These are phyloP conservation scores for Alcis repandata DNA, from an alignment of 2,888 invertebrate genomes.

Conservation along the genomic window DNA sequence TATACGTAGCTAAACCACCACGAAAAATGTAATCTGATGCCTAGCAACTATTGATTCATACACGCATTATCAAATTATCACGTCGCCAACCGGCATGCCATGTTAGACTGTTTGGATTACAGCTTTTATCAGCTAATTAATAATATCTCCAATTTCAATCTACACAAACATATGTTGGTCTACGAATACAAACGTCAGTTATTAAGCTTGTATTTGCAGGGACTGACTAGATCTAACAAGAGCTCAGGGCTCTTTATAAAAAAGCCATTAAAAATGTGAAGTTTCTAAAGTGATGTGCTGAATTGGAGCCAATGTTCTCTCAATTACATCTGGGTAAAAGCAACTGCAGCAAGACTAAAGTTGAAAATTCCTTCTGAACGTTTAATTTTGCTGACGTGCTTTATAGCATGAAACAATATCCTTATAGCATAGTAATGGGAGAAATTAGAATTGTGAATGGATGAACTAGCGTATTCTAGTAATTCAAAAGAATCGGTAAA, in stretches of 20 bases:
- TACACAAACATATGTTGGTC: slow-evolving; percentile 23
- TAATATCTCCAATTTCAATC: slow-evolving; percentile 27
- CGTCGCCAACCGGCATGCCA: slow-evolving; percentile 18
- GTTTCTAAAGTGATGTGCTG: too few species aligned
- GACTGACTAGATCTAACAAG: background rate
- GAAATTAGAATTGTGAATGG: slow-evolving; percentile 6
- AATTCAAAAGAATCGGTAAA: slow-evolving; percentile 1
- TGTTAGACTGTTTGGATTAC: slow-evolving; percentile 9
- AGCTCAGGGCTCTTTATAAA: too few species aligned
- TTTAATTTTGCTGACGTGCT: background rate
- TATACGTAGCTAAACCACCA: background rate
- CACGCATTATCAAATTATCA: slow-evolving; percentile 20
- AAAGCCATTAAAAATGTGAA: too few species aligned
- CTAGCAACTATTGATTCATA: slow-evolving; percentile 18
- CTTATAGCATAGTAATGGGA: background rate
- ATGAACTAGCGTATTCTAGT: slow-evolving; percentile 1
- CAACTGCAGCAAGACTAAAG: slow-evolving; percentile 4
- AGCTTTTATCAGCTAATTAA: slow-evolving; percentile 26
- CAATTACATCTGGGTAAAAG: slow-evolving; percentile 15
- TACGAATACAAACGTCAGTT: background rate
- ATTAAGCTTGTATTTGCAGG: too few species aligned
- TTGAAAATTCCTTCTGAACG: background rate
- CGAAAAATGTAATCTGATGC: slow-evolving; percentile 18
- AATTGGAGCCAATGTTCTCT: background rate
- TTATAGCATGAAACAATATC: background rate